Evolutionary conservation across 2,797 vertebrate species (phyloP), one percentile per base, ranked within the genome.

Genomic region (Dendrocincla fuliginosa): DNA sequence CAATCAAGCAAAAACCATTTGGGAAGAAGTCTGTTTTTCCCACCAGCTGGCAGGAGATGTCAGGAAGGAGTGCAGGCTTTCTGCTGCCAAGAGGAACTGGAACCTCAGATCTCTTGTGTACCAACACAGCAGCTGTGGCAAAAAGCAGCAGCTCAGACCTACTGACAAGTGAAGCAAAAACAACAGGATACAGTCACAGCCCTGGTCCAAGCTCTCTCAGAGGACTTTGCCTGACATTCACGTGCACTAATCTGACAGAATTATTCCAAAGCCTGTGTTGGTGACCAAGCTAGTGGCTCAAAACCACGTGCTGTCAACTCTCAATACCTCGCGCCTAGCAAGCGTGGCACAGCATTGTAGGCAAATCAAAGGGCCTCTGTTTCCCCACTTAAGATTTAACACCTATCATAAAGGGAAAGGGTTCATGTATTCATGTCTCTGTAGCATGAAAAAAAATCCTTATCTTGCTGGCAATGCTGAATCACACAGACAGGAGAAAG

Each of bases 1-100:
- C 44, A 87, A 85, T 65, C 59, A 83, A 69, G n/a, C 70, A 64
- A 90, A 90, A 94, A 71, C 9, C 10, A 14, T 92, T 13, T 87
- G 61, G 69, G 95, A 96, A 95, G 96, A 96, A 94, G 91, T 91
- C 79, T 92, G 16, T 53, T 93, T 92, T 91, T 91, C 80, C 33
- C 71, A 94, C 35, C 80, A 84, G 77, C 85, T 94, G 95, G 95
- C 93, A 89, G 55, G 47, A 88, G 50, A 69, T 89, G 30, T 11
- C 56, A 91, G 82, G 74, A 90, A 53, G 39, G 20, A 81, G 46
- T 0, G 0, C 49, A 5, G 30, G 28, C 32, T 10, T 24, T 8
- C 69, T 59, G 46, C 42, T 84, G 94, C 84, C 78, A 89, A 69
- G 74, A 67, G 85, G 28, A 78, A 50, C 12, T 0, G 6, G 32